These are phyloP conservation scores for Calephelis virginiensis DNA, from an alignment of 1,140 invertebrate genomes.

Conservation along the genomic window DNA sequence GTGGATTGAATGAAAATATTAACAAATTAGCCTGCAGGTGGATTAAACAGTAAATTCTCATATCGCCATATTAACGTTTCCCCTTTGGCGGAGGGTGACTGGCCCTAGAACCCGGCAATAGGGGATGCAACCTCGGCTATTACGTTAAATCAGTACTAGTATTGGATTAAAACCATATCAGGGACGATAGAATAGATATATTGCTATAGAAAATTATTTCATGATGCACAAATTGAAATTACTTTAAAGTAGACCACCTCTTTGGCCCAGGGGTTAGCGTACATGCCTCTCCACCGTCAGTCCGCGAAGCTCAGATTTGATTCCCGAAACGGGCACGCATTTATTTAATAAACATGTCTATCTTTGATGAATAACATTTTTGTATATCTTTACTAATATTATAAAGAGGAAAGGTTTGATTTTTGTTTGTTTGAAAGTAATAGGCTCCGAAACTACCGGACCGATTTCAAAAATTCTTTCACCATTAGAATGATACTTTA, in stretches of 20 bases:
- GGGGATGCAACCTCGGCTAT: constrained; percentile 70
- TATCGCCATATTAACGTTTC: constrained; percentile 73
- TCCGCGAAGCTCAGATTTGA: no score
- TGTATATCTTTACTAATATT: no score
- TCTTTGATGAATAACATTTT: no score
- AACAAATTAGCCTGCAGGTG: constrained; percentile 74
- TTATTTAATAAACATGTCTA: no score
- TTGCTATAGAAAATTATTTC: constrained; percentile 17
- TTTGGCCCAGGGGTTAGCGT: no score
- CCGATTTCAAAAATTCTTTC: no score
- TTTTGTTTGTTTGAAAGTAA: no score
- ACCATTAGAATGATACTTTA: no score
- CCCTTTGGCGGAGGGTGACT: constrained; percentile 64
- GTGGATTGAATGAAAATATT: constrained; percentile 77
- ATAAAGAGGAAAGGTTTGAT: no score
- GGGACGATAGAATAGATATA: constrained; percentile 32
- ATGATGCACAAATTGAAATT: constrained; percentile 5
- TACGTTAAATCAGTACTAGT: constrained; percentile 69
- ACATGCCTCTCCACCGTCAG: no score
- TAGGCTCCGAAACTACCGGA: no score
- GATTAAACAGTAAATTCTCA: constrained; percentile 78
- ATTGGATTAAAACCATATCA: constrained; percentile 64
- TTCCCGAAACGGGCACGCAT: no score
- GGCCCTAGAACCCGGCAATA: constrained; percentile 44
- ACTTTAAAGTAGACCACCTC: background rate